These are phyloP conservation scores for Ephialtes manifestator DNA, from an alignment of 2,888 invertebrate species.

Conservation along the genomic window DNA sequence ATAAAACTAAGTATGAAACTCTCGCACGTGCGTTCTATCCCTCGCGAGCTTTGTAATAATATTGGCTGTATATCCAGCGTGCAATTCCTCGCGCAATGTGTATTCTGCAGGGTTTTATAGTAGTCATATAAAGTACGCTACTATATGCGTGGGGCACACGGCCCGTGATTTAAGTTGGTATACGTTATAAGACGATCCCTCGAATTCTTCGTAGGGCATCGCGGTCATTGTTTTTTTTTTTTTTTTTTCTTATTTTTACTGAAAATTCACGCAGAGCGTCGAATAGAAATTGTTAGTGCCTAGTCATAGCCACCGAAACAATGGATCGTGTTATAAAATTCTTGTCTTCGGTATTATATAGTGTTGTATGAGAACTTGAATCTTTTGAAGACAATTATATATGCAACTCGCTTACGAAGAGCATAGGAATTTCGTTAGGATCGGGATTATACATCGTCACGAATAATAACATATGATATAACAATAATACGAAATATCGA, in stretches of 20 bases:
- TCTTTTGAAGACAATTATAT: neutral
- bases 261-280: slow-evolving; percentile 40
- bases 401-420: neutral
- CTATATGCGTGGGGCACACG: slow-evolving; percentile 23
- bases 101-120: slow-evolving; percentile 45
- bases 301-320: slow-evolving; percentile 19
- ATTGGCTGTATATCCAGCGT: slow-evolving; percentile 42
- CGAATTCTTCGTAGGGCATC: slow-evolving; percentile 64
- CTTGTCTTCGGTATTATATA: neutral
- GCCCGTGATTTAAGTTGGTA: slow-evolving; percentile 55
- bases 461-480: neutral
- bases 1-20: slow-evolving; percentile 10
- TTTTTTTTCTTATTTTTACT: too few species aligned
- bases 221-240: slow-evolving; percentile 53
- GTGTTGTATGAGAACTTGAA: neutral
- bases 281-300: neutral
- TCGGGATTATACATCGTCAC: neutral
- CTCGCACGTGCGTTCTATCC: slow-evolving; percentile 62
- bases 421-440: neutral
- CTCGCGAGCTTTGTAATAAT: slow-evolving; percentile 54
- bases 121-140: slow-evolving; percentile 56
- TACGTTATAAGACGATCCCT: slow-evolving; percentile 58
- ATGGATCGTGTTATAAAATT: slow-evolving; percentile 9
- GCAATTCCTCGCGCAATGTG: slow-evolving; percentile 56
- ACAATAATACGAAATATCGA: neutral